phyloP scores from a whole-genome alignment of 2,797 vertebrate species.

The Denticeps clupeoides region DNA sequence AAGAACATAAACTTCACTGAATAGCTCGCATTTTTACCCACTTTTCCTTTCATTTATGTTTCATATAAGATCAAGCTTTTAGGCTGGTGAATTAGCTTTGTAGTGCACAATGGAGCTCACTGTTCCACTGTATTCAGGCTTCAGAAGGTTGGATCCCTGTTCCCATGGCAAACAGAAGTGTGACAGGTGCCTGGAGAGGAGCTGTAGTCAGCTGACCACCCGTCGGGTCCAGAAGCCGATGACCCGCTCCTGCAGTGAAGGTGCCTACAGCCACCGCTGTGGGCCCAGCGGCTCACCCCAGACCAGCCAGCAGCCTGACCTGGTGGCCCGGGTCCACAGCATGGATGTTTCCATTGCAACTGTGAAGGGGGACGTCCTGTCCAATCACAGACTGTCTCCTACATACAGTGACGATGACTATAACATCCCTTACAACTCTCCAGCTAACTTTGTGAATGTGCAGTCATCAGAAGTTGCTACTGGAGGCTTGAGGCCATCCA shows the following conservation, averaged over 20 bases:
- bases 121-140: conserved; percentile 43
- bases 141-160: conserved; percentile 53
- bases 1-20: no score
- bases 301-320: conserved; percentile 34
- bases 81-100: no score
- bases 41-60: no score
- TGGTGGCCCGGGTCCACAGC: conserved; percentile 49
- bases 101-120: no score
- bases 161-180: conserved; percentile 64
- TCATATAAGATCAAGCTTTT: no score
- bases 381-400: conserved; percentile 48
- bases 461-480: conserved; percentile 54
- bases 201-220: conserved; percentile 33
- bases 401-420: conserved; percentile 39
- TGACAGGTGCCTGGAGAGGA: conserved; percentile 59
- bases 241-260: conserved; percentile 83
- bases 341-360: conserved; percentile 44
- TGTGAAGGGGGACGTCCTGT: conserved; percentile 31
- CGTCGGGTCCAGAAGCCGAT: conserved; percentile 62
- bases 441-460: conserved; percentile 40
- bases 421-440: conserved; percentile 46
- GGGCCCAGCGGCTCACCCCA: conserved; percentile 14
- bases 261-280: conserved; percentile 58
- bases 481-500: conserved; percentile 57
- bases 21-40: no score